Percentiles rank a stretch among this genome's conserved stretches.
Evolutionary conservation across 2,888 invertebrate species (phyloP).

Genomic region (Drosophila meridionalis): DNA sequence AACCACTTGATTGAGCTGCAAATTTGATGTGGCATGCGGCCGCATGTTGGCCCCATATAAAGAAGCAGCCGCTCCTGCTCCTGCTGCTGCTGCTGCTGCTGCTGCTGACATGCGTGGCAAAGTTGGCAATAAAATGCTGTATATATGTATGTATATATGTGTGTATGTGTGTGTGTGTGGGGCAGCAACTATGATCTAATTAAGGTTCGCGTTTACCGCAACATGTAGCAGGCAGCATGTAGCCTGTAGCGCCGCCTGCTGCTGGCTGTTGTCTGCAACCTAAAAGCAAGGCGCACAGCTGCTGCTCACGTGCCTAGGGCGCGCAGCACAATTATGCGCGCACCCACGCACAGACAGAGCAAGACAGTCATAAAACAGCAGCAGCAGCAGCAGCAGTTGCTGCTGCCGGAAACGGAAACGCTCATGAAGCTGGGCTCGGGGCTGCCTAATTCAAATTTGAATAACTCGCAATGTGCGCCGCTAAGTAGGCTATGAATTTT

Average conservation of each 20-base stretch:
- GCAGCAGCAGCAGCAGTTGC: constrained; percentile 12
- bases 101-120: constrained; percentile 41
- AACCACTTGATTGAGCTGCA: constrained; percentile 68
- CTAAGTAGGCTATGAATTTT: constrained; percentile 71
- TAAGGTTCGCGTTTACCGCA: constrained; percentile 62
- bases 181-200: constrained; percentile 75
- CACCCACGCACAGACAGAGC: not conserved
- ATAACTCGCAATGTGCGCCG: constrained; percentile 69
- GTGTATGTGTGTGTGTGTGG: constrained; percentile 6
- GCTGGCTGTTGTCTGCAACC: constrained; percentile 28
- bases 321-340: constrained; percentile 1
- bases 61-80: not conserved
- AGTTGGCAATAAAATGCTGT: constrained; percentile 11
- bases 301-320: constrained; percentile 28
- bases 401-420: constrained; percentile 3
- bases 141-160: constrained; percentile 5
- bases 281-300: constrained; percentile 28
- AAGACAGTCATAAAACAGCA: constrained; percentile 17
- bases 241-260: constrained; percentile 10
- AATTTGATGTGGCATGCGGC: constrained; percentile 57
- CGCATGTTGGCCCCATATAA: constrained; percentile 44
- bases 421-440: not conserved
- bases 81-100: constrained; percentile 13
- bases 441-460: constrained; percentile 73
- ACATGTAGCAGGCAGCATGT: constrained; percentile 55